phyloP scores from a whole-genome alignment of 2,888 invertebrate genomes.

The Operophtera brumata region DNA sequence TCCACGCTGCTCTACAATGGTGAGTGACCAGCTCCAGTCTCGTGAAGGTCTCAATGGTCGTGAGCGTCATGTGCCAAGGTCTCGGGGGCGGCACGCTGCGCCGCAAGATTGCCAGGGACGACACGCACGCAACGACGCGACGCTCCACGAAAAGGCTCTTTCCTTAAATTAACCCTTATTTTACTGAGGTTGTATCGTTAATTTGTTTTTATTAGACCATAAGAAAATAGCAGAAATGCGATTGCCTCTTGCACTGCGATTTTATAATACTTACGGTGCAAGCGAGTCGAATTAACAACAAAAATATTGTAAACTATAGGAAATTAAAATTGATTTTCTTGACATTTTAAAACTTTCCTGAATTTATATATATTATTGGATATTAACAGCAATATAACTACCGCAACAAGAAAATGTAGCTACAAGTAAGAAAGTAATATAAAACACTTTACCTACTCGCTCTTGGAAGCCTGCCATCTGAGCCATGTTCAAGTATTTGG shows the following conservation, averaged over 20 bases:
- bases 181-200: conserved; percentile 6
- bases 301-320: background rate
- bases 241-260: conserved; percentile 59
- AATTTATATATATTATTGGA: background rate
- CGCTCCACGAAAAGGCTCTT: conserved; percentile 2
- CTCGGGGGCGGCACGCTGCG: conserved; percentile 5
- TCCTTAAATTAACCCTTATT: background rate
- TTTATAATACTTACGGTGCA: conserved; percentile 49
- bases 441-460: conserved; percentile 1
- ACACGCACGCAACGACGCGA: background rate
- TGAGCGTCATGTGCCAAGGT: conserved; percentile 77
- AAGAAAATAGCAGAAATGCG: conserved; percentile 44
- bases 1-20: conserved; percentile 89
- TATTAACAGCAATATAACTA: background rate
- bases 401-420: background rate
- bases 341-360: no score
- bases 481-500: conserved; percentile 12
- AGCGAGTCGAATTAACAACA: conserved; percentile 45
- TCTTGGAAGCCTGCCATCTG: conserved; percentile 25
- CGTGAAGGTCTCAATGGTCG: conserved; percentile 63
- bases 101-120: background rate
- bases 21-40: conserved; percentile 59
- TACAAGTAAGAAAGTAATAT: conserved; percentile 1
- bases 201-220: conserved; percentile 20
- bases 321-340: no score